A percentile compares a stretch with the other conserved stretches of the same genome.
phyloP scores from a whole-genome alignment of 35 echinoderm and acorn worm genomes.

The Apostichopus japonicus region DNA sequence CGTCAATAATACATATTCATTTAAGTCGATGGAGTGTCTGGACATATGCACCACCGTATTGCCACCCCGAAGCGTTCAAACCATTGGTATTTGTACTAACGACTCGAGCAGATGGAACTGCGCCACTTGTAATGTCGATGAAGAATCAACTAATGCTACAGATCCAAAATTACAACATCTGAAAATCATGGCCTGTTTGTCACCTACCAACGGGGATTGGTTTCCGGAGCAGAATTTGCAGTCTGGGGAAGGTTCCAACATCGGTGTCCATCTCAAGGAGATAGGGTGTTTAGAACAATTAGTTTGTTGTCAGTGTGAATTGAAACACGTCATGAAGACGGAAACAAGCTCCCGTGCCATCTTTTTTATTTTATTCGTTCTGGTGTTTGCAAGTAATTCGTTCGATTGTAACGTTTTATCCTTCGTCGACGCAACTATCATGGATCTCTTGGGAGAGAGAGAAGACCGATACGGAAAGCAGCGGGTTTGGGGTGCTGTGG shows the following conservation, averaged over 20 bases:
- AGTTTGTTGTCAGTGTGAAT: slow-evolving; percentile 37
- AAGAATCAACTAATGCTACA: background rate
- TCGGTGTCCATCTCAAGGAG: background rate
- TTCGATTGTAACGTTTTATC: slow-evolving; percentile 64
- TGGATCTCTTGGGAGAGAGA: slow-evolving; percentile 66
- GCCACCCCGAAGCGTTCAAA: background rate
- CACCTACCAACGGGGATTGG: background rate
- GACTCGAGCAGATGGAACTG: background rate
- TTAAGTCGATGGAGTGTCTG: background rate
- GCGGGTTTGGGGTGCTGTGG: slow-evolving; percentile 67
- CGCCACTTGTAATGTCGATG: background rate
- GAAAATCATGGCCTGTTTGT: background rate
- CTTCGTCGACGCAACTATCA: slow-evolving; percentile 61
- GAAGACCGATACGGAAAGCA: slow-evolving; percentile 59
- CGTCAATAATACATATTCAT: background rate
- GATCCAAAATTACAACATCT: background rate
- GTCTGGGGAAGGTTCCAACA: background rate
- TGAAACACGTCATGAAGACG: background rate
- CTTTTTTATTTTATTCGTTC: slow-evolving; percentile 44
- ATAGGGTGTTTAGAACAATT: slow-evolving; percentile 2
- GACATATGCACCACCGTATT: background rate
- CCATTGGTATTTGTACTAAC: background rate
- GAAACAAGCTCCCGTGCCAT: background rate
- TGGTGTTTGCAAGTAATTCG: slow-evolving; percentile 5
- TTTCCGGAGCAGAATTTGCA: background rate